phyloP scores from a whole-genome alignment of 2,888 invertebrate genomes.

The Calameuta filiformis region DNA sequence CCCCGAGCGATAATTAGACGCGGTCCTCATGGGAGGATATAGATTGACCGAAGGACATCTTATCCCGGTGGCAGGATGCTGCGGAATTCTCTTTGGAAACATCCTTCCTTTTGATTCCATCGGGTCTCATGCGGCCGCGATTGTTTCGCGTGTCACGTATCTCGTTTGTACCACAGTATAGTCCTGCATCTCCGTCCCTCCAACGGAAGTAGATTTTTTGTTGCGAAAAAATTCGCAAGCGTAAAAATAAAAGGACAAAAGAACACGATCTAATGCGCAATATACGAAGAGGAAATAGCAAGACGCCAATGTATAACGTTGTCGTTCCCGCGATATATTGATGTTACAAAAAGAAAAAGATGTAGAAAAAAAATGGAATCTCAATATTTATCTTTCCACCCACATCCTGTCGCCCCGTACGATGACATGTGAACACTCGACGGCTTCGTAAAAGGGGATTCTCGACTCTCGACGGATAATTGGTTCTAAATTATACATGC shows the following conservation, averaged over 20 bases:
- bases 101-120: neutral
- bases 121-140: neutral
- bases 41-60: neutral
- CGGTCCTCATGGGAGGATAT: neutral
- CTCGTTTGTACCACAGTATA: neutral
- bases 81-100: neutral
- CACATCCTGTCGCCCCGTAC: conserved; percentile 28
- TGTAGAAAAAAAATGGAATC: conserved; percentile 35
- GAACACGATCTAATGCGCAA: neutral
- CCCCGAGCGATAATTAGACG: neutral
- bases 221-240: neutral
- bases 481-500: conserved; percentile 41
- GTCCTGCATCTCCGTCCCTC: neutral
- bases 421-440: conserved; percentile 24
- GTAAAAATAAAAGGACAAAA: neutral
- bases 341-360: neutral
- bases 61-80: neutral
- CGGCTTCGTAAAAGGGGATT: conserved; percentile 10
- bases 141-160: neutral
- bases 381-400: conserved; percentile 53
- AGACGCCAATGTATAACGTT: neutral
- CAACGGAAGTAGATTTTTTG: neutral
- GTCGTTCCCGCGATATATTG: neutral
- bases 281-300: neutral
- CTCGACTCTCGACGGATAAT: conserved; percentile 29